Evolutionary conservation across 2,113 vertebrate genomes (phyloP).

Genomic region (Xiphophorus couchianus): DNA sequence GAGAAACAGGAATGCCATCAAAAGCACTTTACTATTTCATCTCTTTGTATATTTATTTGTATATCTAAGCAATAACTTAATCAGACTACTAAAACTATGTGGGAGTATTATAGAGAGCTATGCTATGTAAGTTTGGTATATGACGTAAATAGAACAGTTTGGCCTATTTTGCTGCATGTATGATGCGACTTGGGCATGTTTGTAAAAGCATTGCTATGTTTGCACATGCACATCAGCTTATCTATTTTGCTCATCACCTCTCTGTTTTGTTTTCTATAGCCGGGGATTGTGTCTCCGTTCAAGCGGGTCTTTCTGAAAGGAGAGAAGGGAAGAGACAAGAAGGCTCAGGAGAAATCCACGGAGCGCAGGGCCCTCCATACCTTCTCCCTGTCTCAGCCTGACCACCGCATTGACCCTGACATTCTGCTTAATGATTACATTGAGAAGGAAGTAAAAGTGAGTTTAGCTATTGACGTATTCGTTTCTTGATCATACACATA

Average conservation of each 20-base stretch:
- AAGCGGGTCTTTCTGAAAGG: constrained; percentile 97
- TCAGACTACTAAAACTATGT: neutral
- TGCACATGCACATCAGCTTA: neutral
- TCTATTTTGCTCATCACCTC: neutral
- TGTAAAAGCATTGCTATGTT: neutral
- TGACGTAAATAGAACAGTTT: neutral
- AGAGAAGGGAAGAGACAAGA: constrained; percentile 93
- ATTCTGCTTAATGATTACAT: constrained; percentile 96
- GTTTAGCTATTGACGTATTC: neutral
- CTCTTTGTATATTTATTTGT: neutral
- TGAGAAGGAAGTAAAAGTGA: constrained; percentile 97
- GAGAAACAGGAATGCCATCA: constrained; percentile 30
- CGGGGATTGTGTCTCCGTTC: constrained; percentile 95
- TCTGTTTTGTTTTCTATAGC: constrained; percentile 73
- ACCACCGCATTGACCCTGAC: constrained; percentile 91
- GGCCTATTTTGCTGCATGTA: neutral
- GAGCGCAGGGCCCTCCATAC: constrained; percentile 93
- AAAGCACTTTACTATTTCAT: neutral
- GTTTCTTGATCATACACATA: neutral
- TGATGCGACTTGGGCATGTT: neutral
- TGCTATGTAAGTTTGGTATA: neutral
- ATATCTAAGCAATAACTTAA: neutral
- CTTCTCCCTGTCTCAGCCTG: constrained; percentile 86
- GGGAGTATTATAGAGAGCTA: neutral
- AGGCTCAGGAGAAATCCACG: constrained; percentile 91